Evolutionary conservation across 2,113 vertebrate genomes (phyloP).

Genomic region (Lasiurus borealis): DNA sequence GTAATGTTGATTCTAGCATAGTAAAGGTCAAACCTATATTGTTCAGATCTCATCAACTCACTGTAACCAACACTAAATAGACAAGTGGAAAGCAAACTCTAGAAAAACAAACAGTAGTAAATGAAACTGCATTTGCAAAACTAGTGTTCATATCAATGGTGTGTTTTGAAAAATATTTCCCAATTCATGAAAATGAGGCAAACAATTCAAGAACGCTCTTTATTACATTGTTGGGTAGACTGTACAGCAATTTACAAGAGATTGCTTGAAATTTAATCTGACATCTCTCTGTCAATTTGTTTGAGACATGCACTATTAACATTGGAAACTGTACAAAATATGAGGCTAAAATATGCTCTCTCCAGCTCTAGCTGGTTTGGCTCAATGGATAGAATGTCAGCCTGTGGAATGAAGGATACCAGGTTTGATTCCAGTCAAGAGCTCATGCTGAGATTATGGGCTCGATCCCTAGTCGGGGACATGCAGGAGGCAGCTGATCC

Average conservation of each 20-base stretch:
- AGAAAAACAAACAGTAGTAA: background rate
- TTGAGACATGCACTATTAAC: background rate
- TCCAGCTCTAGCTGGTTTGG: background rate
- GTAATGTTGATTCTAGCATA: background rate
- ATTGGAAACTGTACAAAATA: background rate
- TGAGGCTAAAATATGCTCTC: background rate
- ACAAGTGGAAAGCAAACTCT: background rate
- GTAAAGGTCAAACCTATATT: background rate
- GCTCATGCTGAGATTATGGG: too few relatives aligned
- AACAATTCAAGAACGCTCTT: background rate
- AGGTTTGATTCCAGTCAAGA: too few relatives aligned
- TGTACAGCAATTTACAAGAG: background rate
- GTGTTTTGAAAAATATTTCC: background rate
- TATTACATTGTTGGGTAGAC: background rate
- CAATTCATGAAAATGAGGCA: constrained; percentile 13
- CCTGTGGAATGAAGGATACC: too few relatives aligned
- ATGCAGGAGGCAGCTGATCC: too few relatives aligned
- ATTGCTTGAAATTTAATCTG: background rate
- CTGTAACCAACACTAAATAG: background rate
- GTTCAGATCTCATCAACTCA: background rate
- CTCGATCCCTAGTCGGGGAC: too few relatives aligned
- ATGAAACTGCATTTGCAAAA: background rate
- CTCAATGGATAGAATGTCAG: too few relatives aligned
- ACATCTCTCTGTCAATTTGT: background rate
- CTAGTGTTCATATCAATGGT: background rate